Evolutionary conservation across 2,113 vertebrate species (phyloP), one percentile per base, ranked within the genome.

Genomic region (Butorides virescens): DNA sequence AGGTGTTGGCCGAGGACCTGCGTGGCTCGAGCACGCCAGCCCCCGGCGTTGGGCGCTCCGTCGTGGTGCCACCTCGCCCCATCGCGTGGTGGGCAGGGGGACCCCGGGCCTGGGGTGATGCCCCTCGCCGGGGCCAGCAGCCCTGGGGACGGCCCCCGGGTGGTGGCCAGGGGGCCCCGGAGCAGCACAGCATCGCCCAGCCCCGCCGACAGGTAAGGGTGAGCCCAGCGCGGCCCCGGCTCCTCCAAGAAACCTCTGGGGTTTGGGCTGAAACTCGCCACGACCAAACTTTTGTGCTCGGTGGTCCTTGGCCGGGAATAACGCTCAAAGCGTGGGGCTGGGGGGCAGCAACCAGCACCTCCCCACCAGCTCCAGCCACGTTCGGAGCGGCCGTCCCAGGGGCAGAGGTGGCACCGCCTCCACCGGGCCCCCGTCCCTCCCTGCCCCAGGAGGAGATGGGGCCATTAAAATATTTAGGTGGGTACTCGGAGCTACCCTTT

Each of bases 351-450:
- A 13, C 13, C 0, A 4, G 2, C 32, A 29, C 20, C 29, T 14
- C 34, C 56, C 10, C 7, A 7, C 10, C 7, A 7, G 30, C 44
- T 39, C 5, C 29, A 22, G 2, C 37, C 22, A 44, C 0, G 0
- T 15, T 14, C 25, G 0, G 0, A 62, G 32, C 6, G 5, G 27
- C 14, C 34, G 1, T 5, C 7, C 6, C 39, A 1, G 1, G 2
- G 58, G 9, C 5, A 13, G 25, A 27, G 23, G 3, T 14, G 22
- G 47, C 47, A 52, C 5, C 37, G 6, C 2, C 36, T 34, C 30
- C 62, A 13, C 44, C 52, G 19, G 32, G 74, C 36, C 21, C 32
- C 32, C 1, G 0, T 17, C 10, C 25, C 30, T n/a, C 29, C 52
- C n/a, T 25, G 72, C 36, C 16, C 3, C 26, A 7, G 42, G 63